Conservation (phyloP, 2,113 vertebrate species). For the Eupsittula cactorum region DNA sequence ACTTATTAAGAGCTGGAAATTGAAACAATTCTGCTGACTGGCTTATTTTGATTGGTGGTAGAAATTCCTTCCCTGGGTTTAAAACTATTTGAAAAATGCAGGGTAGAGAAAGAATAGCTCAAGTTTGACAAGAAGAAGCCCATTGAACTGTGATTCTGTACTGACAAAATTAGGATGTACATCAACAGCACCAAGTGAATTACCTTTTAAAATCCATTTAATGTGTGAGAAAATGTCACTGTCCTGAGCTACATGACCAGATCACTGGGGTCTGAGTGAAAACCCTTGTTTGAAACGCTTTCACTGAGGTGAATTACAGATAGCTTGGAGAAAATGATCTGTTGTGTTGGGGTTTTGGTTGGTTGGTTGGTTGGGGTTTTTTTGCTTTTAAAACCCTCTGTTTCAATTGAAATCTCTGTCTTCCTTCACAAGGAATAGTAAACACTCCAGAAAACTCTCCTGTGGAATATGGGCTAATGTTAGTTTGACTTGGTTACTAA, state of each 20-base stretch:
- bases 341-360: neutral
- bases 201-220: neutral
- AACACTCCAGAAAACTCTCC: neutral
- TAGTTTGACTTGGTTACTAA: neutral
- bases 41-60: constrained; percentile 15
- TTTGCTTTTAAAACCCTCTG: neutral
- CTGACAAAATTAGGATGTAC: neutral
- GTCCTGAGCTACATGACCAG: neutral
- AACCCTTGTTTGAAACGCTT: neutral
- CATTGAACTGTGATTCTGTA: neutral
- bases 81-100: constrained; percentile 24
- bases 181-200: neutral
- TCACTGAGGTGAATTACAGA: neutral
- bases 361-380: neutral
- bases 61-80: constrained; percentile 23
- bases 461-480: neutral
- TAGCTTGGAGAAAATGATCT: neutral
- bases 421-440: neutral
- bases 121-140: neutral
- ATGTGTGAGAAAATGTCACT: neutral
- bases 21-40: constrained; percentile 43
- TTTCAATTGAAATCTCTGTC: neutral
- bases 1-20: constrained; percentile 52
- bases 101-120: neutral
- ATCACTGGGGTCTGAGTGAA: neutral